Evolutionary conservation across 2,888 invertebrate species (phyloP).

Genomic region (Folsomia candida): DNA sequence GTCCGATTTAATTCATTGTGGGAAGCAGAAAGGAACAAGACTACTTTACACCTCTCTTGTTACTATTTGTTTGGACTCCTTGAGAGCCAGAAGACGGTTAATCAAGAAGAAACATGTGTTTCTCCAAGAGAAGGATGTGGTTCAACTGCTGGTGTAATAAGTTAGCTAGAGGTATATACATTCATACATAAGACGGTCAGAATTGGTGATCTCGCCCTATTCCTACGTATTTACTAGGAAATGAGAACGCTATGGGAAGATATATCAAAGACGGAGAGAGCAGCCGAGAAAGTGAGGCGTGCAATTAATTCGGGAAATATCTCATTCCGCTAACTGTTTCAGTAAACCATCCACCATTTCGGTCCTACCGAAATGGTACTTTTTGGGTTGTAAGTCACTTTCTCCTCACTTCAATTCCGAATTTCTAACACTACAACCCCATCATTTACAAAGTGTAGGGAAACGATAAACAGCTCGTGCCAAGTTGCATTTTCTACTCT

Average conservation of each 20-base stretch:
- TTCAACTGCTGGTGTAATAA: not conserved
- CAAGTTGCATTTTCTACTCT: not conserved
- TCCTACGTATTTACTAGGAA: not conserved
- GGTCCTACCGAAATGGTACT: not conserved
- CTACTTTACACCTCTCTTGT: not conserved
- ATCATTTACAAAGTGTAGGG: not conserved
- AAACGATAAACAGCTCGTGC: not conserved
- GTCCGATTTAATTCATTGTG: not conserved
- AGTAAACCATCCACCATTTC: not conserved
- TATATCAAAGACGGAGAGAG: slow-evolving; percentile 4
- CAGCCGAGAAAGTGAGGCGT: not conserved
- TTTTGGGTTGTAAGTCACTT: not conserved
- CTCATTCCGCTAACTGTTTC: slow-evolving; percentile 9
- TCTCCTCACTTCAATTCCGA: not conserved
- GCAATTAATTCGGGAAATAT: slow-evolving; percentile 19
- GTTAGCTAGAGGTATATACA: not conserved
- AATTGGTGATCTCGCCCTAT: not conserved
- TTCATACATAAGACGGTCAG: not conserved
- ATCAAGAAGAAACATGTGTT: slow-evolving; percentile 19
- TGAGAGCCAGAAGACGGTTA: slow-evolving; percentile 3
- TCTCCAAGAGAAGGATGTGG: not conserved
- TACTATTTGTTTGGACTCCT: too few relatives aligned
- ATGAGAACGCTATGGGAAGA: not conserved
- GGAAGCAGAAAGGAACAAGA: too few relatives aligned
- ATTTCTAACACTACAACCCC: not conserved